A percentile compares a stretch with the other conserved stretches of the same genome.
These are phyloP conservation scores for Machimus rusticus DNA, from an alignment of 2,888 invertebrate genomes.

Conservation along the genomic window DNA sequence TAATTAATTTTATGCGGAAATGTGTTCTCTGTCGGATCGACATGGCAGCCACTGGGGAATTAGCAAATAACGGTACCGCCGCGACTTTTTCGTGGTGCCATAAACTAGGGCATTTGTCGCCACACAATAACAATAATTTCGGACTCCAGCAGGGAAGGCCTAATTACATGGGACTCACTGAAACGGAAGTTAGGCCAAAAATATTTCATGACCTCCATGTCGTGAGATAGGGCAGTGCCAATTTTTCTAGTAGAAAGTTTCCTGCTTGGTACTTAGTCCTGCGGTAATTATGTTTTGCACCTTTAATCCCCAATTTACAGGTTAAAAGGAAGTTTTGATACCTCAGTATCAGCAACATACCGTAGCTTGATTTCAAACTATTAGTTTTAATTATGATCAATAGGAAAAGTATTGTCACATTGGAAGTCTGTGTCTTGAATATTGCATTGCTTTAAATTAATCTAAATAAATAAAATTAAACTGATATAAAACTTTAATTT, in stretches of 20 bases:
- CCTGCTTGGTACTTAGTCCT: background rate
- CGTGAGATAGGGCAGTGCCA: background rate
- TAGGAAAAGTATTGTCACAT: too few species aligned
- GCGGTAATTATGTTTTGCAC: background rate
- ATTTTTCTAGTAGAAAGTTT: background rate
- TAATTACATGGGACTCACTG: background rate
- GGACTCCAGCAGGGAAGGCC: background rate
- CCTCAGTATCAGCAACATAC: too few species aligned
- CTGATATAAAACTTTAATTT: too few species aligned
- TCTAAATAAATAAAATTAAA: too few species aligned
- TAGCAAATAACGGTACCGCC: background rate
- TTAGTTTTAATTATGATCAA: too few species aligned
- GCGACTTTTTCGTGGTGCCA: background rate
- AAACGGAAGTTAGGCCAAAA: background rate
- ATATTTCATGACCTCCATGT: background rate
- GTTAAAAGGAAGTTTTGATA: too few species aligned
- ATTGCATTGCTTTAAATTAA: too few species aligned
- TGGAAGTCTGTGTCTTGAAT: too few species aligned
- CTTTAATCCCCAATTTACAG: too few species aligned
- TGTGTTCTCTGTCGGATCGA: background rate
- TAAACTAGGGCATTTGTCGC: background rate
- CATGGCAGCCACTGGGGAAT: background rate
- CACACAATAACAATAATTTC: background rate
- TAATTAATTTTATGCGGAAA: background rate
- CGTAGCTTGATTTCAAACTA: too few species aligned